phyloP scores from a whole-genome alignment of 2,888 invertebrate species.

The Argyra leucocephala region DNA sequence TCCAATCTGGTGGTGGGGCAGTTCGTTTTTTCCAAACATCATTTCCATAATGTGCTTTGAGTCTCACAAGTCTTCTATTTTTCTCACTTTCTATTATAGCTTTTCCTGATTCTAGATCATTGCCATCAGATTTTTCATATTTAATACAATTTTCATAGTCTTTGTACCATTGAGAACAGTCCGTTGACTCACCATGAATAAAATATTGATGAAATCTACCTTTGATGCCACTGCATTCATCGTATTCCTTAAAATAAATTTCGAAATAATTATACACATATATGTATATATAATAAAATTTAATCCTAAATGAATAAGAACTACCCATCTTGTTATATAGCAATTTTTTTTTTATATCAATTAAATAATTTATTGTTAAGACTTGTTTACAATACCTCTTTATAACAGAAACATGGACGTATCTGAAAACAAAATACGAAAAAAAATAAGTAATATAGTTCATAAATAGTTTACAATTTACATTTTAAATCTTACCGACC shows the following conservation, averaged over 20 bases:
- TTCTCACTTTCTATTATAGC: slow-evolving; percentile 64
- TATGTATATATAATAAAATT: too few species aligned
- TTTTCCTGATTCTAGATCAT: slow-evolving; percentile 52
- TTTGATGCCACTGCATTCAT: slow-evolving; percentile 64
- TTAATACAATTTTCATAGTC: slow-evolving; percentile 66
- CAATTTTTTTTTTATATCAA: too few species aligned
- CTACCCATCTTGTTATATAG: too few species aligned
- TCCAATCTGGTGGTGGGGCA: slow-evolving; percentile 71
- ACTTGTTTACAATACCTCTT: slow-evolving; percentile 42
- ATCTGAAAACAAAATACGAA: slow-evolving; percentile 49
- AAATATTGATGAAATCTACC: slow-evolving; percentile 81
- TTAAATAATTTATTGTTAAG: too few species aligned
- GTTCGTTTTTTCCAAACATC: slow-evolving; percentile 69
- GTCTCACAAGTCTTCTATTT: slow-evolving; percentile 51
- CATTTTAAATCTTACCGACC: not conserved
- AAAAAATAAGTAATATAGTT: not conserved
- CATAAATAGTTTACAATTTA: not conserved
- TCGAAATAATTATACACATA: not conserved
- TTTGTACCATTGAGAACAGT: slow-evolving; percentile 71
- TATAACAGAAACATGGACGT: slow-evolving; percentile 66
- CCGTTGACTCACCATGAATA: slow-evolving; percentile 58
- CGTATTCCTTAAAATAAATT: slow-evolving; percentile 50
- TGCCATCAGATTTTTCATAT: slow-evolving; percentile 52
- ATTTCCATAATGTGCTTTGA: slow-evolving; percentile 61
- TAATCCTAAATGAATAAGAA: too few species aligned